These are phyloP conservation scores for Drosophila diplacantha DNA, from an alignment of 2,888 invertebrate genomes.

Conservation along the genomic window DNA sequence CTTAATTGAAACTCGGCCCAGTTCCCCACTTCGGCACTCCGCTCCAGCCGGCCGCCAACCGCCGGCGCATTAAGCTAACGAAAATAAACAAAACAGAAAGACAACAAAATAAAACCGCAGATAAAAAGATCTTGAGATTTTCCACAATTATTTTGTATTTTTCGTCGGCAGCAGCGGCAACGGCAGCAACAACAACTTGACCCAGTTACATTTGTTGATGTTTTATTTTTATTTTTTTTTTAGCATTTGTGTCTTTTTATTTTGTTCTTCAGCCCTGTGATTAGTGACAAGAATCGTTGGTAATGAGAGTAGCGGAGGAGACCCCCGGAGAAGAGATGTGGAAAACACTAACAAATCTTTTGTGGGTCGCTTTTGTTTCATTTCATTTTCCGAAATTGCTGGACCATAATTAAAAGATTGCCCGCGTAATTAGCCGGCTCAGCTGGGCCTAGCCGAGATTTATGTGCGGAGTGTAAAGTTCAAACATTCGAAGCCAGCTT, in stretches of 20 bases:
- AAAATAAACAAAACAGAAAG: conserved; percentile 31
- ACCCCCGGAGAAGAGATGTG: conserved; percentile 22
- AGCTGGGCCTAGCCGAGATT: conserved; percentile 31
- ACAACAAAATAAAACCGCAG: conserved; percentile 64
- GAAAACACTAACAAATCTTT: conserved; percentile 26
- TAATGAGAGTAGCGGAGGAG: conserved; percentile 46
- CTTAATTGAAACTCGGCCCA: conserved; percentile 44
- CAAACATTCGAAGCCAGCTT: conserved; percentile 25
- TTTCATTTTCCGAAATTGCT: conserved; percentile 44
- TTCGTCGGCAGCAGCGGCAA: conserved; percentile 25
- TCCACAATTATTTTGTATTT: conserved; percentile 61
- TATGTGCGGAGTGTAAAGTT: conserved; percentile 50
- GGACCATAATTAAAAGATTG: conserved; percentile 66
- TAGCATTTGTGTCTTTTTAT: conserved; percentile 43
- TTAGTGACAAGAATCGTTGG: conserved; percentile 70
- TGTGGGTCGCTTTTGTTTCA: conserved; percentile 44
- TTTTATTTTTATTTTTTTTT: conserved; percentile 32
- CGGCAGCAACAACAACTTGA: conserved; percentile 55
- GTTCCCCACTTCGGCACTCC: conserved; percentile 28
- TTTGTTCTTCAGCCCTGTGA: conserved; percentile 66
- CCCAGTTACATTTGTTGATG: conserved; percentile 70
- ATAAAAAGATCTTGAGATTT: conserved; percentile 66
- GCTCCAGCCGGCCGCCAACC: conserved; percentile 15
- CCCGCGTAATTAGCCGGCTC: conserved; percentile 59
- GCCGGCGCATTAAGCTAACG: conserved; percentile 31